A percentile compares a stretch with the other conserved stretches of the same genome.
These are phyloP conservation scores for Phortica magna DNA, from an alignment of 2,888 invertebrate genomes.

Conservation along the genomic window DNA sequence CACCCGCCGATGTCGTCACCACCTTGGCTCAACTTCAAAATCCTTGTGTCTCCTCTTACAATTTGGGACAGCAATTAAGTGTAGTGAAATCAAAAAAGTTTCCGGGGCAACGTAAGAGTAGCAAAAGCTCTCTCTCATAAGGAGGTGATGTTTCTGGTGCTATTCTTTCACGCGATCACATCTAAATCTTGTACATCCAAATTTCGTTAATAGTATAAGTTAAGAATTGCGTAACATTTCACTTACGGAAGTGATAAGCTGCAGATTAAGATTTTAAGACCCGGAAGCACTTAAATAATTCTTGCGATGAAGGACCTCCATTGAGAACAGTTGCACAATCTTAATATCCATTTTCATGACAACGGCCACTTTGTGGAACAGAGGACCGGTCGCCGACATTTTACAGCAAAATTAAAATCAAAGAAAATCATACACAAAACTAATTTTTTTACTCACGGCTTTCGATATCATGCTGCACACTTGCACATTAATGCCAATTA, in stretches of 20 bases:
- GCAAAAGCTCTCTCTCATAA: no score
- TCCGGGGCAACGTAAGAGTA: no score
- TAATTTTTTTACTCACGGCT: slow-evolving; percentile 50
- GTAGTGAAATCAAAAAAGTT: no score
- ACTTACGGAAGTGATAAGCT: slow-evolving; percentile 65
- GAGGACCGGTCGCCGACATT: slow-evolving; percentile 61
- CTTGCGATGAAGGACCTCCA: slow-evolving; percentile 64
- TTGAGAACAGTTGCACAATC: slow-evolving; percentile 62
- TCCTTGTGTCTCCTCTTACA: no score
- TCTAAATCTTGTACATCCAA: no score
- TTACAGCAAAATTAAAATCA: slow-evolving; percentile 34
- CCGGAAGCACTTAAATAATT: slow-evolving; percentile 64
- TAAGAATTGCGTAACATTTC: background rate
- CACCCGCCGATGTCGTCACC: no score
- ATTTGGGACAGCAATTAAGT: no score
- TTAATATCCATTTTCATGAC: slow-evolving; percentile 42
- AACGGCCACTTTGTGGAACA: slow-evolving; percentile 56
- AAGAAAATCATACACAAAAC: background rate
- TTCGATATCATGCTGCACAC: slow-evolving; percentile 59
- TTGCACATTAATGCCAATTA: slow-evolving; percentile 62
- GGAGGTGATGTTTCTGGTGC: no score
- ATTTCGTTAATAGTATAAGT: no score
- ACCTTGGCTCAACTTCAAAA: no score
- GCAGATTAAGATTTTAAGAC: slow-evolving; percentile 66
- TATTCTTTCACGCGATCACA: no score